Evolutionary conservation across 2,797 vertebrate genomes (phyloP), one percentile per base, ranked within the genome.

Genomic region (Streptopelia turtur): DNA sequence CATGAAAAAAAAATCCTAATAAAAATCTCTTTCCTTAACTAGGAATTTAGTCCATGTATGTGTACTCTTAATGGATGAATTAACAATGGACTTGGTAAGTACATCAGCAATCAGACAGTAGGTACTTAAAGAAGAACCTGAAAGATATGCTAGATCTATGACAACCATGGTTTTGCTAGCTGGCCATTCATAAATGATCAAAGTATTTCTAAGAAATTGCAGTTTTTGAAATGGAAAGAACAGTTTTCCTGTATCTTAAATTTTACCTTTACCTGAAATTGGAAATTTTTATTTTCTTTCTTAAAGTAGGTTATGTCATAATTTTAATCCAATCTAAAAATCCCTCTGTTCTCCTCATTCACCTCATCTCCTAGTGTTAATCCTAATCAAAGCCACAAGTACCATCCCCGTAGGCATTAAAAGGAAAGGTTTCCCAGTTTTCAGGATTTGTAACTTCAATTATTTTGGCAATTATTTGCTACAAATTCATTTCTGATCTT

Each of bases 401-500:
- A 52, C 41, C 80, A 96, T 95, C 92, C 88, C 96, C 91, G 92
- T 93, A 89, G 94, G 91, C 80, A 97, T 95, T 97, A 95, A 96
- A 96, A 96, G 52, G 80, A 98, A 97, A 89, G 61, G 71, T 94
- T 97, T 96, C 87, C 82, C 59, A 87, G 90, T 97, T 97, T 96
- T 94, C 80, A 82, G 88, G 96, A 97, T 97, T 96, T 96, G 55
- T 94, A 95, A 94, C 96, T 97, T 94, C 96, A 98, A 98, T 98
- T 98, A 98, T 94, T 97, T 98, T 96, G 96, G 87, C 95, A 98
- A 98, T 98, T 98, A 97, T 97, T 98, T 97, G 93, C 93, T 95
- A 94, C 43, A 94, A 96, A 95, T 97, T 98, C 49, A 91, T 94
- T 96, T 97, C 95, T 97, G 95, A 97, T 97, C 96, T 97, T 96